Conservation (phyloP, 2,113 vertebrate species). For the Paramormyrops kingsleyae region DNA sequence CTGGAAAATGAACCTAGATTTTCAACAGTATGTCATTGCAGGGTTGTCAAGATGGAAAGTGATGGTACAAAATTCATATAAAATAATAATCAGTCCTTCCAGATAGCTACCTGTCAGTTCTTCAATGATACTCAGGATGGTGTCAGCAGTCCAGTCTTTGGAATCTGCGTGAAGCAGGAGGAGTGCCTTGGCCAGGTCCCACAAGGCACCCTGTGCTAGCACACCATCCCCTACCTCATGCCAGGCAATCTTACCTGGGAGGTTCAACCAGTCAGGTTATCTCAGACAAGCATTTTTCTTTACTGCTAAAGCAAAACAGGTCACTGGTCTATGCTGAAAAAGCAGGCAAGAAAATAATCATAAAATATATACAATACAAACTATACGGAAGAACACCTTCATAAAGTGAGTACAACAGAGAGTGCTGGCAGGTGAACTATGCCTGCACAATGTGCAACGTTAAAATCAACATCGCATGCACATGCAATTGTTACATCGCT, state of each 20-base stretch:
- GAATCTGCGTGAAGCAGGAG: slow-evolving; percentile 61
- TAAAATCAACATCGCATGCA: not conserved
- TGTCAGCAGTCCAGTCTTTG: slow-evolving; percentile 67
- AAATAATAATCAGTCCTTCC: not conserved
- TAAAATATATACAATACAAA: not conserved
- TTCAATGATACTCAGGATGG: slow-evolving; percentile 73
- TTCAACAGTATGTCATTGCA: not conserved
- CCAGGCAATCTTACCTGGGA: slow-evolving; percentile 71
- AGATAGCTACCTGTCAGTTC: slow-evolving; percentile 71
- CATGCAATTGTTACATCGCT: not conserved
- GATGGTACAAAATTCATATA: not conserved
- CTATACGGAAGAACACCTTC: not conserved
- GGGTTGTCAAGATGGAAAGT: not conserved
- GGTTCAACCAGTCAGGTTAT: not conserved
- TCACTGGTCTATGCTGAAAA: not conserved
- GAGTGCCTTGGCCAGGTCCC: slow-evolving; percentile 70
- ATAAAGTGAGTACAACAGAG: not conserved
- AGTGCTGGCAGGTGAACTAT: not conserved
- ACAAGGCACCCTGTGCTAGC: slow-evolving; percentile 63
- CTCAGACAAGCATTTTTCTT: not conserved
- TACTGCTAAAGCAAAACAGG: not conserved
- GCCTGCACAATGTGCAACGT: not conserved
- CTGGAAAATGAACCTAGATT: not conserved
- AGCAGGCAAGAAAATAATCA: not conserved
- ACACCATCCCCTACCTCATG: slow-evolving; percentile 64